Evolutionary conservation across 2,797 vertebrate species (phyloP).

Genomic region (Paedocypris micromegethes): DNA sequence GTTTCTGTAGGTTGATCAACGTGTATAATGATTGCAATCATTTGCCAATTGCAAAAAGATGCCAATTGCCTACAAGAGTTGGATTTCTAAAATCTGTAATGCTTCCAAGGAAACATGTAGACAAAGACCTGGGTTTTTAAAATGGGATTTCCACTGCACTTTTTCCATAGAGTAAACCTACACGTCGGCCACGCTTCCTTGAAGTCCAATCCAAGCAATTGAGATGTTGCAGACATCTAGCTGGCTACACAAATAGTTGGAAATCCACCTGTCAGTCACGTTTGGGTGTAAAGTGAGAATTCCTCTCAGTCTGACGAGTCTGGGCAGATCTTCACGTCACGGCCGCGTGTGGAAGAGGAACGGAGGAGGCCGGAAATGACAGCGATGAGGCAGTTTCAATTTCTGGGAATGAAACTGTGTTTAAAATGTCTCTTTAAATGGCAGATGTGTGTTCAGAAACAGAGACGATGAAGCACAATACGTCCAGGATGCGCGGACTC

Average conservation of each 20-base stretch:
- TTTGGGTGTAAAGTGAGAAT: slow-evolving; percentile 16
- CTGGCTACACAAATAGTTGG: slow-evolving; percentile 3
- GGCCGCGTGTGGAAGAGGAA: slow-evolving; percentile 11
- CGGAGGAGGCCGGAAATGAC: slow-evolving; percentile 11
- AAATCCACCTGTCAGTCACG: slow-evolving; percentile 24
- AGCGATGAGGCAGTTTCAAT: neutral
- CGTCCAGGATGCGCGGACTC: slow-evolving; percentile 50
- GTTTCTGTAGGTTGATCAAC: no score
- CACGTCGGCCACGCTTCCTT: no score
- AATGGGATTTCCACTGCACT: no score
- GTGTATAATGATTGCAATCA: no score
- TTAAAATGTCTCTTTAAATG: neutral
- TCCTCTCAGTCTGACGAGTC: slow-evolving; percentile 25
- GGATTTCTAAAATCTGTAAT: no score
- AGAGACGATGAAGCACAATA: slow-evolving; percentile 1
- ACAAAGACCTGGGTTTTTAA: no score
- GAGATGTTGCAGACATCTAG: no score
- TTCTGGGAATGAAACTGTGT: neutral
- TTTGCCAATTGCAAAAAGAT: no score
- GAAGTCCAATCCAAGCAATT: no score
- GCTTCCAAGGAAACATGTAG: no score
- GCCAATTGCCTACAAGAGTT: no score
- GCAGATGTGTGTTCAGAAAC: slow-evolving; percentile 5
- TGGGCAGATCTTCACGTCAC: slow-evolving; percentile 21
- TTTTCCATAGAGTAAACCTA: no score